Evolutionary conservation across 2,113 vertebrate genomes (phyloP), one percentile per base, ranked within the genome.

Genomic region (Peromyscus leucopus): DNA sequence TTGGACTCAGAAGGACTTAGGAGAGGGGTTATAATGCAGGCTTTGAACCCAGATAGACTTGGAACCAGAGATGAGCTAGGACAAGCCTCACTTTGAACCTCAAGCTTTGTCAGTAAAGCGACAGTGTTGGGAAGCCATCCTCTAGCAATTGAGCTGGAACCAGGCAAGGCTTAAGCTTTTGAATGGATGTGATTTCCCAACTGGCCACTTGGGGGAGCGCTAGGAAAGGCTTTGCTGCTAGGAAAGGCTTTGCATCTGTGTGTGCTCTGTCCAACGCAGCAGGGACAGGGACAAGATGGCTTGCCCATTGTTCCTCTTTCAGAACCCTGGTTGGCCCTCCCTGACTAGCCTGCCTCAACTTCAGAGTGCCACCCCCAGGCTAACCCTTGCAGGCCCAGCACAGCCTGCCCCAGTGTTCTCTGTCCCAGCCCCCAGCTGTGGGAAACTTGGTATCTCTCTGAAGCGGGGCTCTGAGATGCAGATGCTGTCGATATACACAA

Each of bases 171-270:
- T 24, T 63, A 3, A 26, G n/a, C 11, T 2, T 5, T 51, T 28
- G 12, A 31, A 8, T n/a, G 63, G 80, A 3, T 80, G 88, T 55
- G 21, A 13, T 95, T 91, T 69, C 61, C 46, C 4, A 1, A 24
- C 5, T 4, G 31, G 31, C 95, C 97, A 59, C 86, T 2, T 24
- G 96, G 89, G 67, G 97, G 95, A 83, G 55, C 86, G 74, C 95
- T 71, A 21, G 28, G 95, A 84, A 96, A 85, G 12, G 31, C 65
- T 67, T 67, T 67, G 65, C 42, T 42, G 74, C 95, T 71, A 21
- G 28, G 95, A 84, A 96, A 85, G 12, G 31, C 65, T 67, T 67
- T 67, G 65, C 0, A 8, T 61, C 74, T 59, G 5, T 36, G 22
- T 31, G 24, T 5, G 7, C 12, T 17, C 22, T 5, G 11, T 36